These are phyloP conservation scores for Mellilla xanthometata DNA, from an alignment of 2,888 invertebrate genomes.

Conservation along the genomic window DNA sequence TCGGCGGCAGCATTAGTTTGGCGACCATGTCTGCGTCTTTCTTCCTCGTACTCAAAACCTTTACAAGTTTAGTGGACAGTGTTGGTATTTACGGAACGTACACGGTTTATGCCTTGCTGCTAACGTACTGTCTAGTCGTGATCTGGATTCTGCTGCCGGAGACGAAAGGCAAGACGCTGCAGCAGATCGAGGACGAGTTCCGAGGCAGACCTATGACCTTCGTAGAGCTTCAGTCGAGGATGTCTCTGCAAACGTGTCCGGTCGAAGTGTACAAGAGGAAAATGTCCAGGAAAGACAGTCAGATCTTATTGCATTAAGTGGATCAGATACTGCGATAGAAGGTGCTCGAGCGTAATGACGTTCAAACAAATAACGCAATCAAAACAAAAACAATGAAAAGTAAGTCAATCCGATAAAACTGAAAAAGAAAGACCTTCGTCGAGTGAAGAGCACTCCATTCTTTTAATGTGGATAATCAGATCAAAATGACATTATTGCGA, in stretches of 20 bases:
- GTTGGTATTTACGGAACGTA: constrained; percentile 83
- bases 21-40: constrained; percentile 80
- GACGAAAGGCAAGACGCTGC: constrained; percentile 84
- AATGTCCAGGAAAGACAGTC: constrained; percentile 48
- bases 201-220: constrained; percentile 50
- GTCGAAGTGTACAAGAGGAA: constrained; percentile 47
- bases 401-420: no score
- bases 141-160: constrained; percentile 84
- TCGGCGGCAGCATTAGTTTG: constrained; percentile 84
- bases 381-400: no score
- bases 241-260: constrained; percentile 49
- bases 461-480: no score
- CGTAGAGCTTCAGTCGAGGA: constrained; percentile 47
- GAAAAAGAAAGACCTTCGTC: no score
- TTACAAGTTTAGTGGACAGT: constrained; percentile 71
- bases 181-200: constrained; percentile 84
- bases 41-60: constrained; percentile 84
- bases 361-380: no score
- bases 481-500: no score
- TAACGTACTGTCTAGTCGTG: constrained; percentile 75
- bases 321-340: no score
- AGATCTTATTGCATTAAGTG: constrained; percentile 39
- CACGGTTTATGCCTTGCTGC: constrained; percentile 74
- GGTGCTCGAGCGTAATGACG: no score
- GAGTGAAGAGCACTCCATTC: background rate